phyloP scores from a whole-genome alignment of 2,113 vertebrate species.

The Silurus glanis region DNA sequence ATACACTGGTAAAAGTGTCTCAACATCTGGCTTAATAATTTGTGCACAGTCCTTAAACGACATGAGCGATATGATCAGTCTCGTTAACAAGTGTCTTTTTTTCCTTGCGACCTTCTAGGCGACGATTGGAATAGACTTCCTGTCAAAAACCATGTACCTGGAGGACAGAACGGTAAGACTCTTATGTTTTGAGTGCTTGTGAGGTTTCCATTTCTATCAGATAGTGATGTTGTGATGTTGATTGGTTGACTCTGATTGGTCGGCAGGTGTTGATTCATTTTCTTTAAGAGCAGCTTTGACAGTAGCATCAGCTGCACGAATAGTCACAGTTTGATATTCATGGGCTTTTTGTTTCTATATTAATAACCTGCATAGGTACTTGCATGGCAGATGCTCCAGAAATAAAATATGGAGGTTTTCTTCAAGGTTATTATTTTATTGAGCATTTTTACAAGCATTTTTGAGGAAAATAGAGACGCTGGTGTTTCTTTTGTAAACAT shows the following conservation, averaged over 20 bases:
- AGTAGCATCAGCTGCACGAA: neutral
- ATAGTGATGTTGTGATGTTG: neutral
- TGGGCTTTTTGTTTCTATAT: neutral
- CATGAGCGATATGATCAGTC: neutral
- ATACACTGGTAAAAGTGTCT: neutral
- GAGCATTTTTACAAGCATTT: too few relatives aligned
- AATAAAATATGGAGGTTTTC: neutral
- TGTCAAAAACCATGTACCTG: conserved; percentile 96
- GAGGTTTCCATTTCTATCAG: neutral
- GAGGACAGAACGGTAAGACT: conserved; percentile 89
- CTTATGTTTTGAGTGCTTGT: neutral
- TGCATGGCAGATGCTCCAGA: neutral
- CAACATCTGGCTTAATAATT: conserved; percentile 25
- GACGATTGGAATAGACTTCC: conserved; percentile 93
- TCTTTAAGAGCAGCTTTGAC: neutral
- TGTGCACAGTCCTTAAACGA: conserved; percentile 16
- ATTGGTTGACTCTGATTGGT: neutral
- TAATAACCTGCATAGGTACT: neutral
- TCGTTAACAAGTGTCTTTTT: neutral
- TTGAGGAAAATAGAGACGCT: too few relatives aligned
- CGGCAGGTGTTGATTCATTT: neutral
- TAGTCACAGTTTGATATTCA: neutral
- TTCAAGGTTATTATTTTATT: neutral
- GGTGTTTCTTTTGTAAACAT: too few relatives aligned
- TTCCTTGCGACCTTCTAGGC: conserved; percentile 70